Base-by-base conservation (phyloP, 1,140 invertebrate genomes). In the Drosophila ananassae region DNA sequence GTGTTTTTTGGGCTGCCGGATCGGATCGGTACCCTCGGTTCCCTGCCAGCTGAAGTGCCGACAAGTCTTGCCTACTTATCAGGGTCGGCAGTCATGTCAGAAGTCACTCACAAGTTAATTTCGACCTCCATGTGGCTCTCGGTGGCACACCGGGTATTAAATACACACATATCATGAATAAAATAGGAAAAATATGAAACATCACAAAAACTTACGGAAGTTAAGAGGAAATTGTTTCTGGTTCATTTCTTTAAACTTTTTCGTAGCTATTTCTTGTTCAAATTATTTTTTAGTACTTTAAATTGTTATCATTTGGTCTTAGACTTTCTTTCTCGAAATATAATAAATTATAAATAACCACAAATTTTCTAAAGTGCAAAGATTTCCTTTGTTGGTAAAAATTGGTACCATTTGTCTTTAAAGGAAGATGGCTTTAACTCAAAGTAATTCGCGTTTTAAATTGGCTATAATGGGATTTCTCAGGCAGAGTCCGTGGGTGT, bases 101-200 rank as follows among this genome's bases (percentile, higher is more conserved):
- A 66, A 87, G 82, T 82, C 74, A 76, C 71, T 78, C 60, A 67
- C 83, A 87, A 79, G 83, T 89, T 87, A 79, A 89, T 87, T 89
- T 87, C 78, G 69, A 56, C 54, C 69, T 73, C 41, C 34, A 12
- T 37, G 34, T 12, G 34, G 34, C 3, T n/a, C 10, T n/a, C 10
- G 34, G 67, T 57, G 74, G 69, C 61, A 57, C 62, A 53, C 69
- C 59, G 56, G 66, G 51, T 69, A 51, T 57, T 62, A 50, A 28
- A n/a, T 5, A 24, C 21, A 52, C 13, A 46, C 51, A 30, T 39
- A 53, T 17, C 37, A 44, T 13, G 37, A 25, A 50, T 22, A 9
- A 50, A 55, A 32, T 2, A n/a, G 3, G 39, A 13, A 41, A 41
- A 41, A 41, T 34, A 41, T 10, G 13, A 37, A n/a, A n/a, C 34